phyloP scores from a whole-genome alignment of 2,113 vertebrate species.

The Typhlomys cinereus region DNA sequence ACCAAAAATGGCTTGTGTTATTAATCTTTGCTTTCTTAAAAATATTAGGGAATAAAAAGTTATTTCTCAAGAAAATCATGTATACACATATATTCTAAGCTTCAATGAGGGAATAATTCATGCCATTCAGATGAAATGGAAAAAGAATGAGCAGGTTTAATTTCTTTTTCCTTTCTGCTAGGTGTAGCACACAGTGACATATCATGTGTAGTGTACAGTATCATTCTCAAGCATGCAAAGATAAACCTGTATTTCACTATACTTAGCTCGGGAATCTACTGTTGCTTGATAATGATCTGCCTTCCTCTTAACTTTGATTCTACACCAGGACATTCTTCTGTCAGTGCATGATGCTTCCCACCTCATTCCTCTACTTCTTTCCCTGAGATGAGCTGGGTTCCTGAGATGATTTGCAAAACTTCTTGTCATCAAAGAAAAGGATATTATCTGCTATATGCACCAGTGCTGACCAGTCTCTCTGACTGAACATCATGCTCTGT shows the following conservation, averaged over 20 bases:
- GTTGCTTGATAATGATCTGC: neutral
- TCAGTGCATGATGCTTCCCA: neutral
- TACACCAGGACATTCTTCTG: neutral
- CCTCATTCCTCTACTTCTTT: neutral
- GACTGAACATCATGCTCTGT: rapidly evolving
- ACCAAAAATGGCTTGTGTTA: neutral
- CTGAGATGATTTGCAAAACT: too few species aligned
- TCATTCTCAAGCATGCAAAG: neutral
- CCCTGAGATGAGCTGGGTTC: too few species aligned
- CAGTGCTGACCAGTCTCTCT: neutral
- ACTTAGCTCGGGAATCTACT: neutral
- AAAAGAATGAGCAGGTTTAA: neutral
- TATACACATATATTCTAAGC: neutral
- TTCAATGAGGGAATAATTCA: neutral
- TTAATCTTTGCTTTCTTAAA: neutral
- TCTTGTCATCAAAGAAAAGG: neutral
- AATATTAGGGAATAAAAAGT: neutral
- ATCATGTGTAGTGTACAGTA: neutral
- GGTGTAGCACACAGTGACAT: neutral
- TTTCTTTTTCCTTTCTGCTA: neutral
- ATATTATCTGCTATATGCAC: neutral
- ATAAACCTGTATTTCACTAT: neutral
- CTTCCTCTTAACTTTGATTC: neutral
- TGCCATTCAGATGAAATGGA: neutral
- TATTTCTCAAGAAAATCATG: neutral